These are phyloP conservation scores for Brachirus orientalis DNA, from an alignment of 2,113 vertebrate species.

Conservation along the genomic window DNA sequence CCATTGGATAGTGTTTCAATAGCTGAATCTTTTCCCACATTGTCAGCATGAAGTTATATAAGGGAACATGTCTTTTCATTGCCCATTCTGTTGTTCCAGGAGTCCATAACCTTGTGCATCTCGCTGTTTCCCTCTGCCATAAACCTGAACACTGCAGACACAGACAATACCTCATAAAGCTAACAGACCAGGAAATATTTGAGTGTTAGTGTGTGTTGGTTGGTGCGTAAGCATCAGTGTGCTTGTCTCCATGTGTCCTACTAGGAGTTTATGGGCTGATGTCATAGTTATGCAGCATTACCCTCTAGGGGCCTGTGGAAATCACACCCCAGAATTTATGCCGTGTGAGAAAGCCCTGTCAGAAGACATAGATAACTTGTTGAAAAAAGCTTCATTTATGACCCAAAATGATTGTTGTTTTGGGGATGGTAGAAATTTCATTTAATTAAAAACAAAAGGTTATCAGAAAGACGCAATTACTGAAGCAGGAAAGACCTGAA, in stretches of 20 bases:
- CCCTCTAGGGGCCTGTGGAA: conserved; percentile 61
- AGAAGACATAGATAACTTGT: conserved; percentile 47
- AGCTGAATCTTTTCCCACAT: conserved; percentile 1
- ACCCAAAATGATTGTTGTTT: conserved; percentile 5
- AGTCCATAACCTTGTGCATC: conserved; percentile 29
- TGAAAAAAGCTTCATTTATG: conserved; percentile 64
- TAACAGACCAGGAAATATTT: conserved; percentile 33
- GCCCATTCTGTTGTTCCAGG: conserved; percentile 15
- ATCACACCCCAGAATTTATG: conserved; percentile 71
- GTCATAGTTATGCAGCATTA: conserved; percentile 74
- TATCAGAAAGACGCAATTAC: conserved; percentile 26
- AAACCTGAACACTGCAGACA: conserved; percentile 24
- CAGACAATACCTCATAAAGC: conserved; percentile 44
- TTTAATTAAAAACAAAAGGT: background rate
- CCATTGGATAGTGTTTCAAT: background rate
- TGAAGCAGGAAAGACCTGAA: background rate
- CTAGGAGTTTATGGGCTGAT: conserved; percentile 67
- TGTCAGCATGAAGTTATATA: conserved; percentile 7
- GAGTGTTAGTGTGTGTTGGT: conserved; percentile 36
- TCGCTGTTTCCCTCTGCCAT: conserved; percentile 28
- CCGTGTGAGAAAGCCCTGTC: conserved; percentile 41
- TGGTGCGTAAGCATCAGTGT: conserved; percentile 1
- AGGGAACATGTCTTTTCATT: background rate
- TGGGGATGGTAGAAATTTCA: conserved; percentile 9
- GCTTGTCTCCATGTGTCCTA: conserved; percentile 11